phyloP scores from a whole-genome alignment of 35 echinoderm and acorn worm species.

The Hemicentrotus pulcherrimus region DNA sequence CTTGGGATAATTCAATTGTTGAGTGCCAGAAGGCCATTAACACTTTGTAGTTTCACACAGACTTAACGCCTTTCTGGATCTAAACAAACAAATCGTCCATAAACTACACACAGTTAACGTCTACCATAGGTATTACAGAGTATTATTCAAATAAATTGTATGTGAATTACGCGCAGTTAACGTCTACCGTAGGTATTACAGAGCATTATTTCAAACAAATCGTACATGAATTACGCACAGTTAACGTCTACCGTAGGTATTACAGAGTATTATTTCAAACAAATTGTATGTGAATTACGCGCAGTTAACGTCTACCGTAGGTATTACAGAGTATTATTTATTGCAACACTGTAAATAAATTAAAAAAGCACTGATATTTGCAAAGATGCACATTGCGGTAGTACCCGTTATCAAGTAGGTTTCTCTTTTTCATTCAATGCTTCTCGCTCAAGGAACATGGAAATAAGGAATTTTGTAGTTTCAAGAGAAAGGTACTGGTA shows the following conservation, averaged over 20 bases:
- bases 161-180: neutral
- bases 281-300: neutral
- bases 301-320: neutral
- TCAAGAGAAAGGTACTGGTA: neutral
- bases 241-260: neutral
- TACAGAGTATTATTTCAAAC: neutral
- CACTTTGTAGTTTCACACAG: too few relatives aligned
- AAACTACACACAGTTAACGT: neutral
- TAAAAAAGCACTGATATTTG: neutral
- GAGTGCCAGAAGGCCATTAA: too few relatives aligned
- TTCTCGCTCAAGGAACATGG: neutral
- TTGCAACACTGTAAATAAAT: slow-evolving; percentile 3
- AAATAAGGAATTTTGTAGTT: neutral
- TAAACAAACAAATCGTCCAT: neutral
- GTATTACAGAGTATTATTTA: neutral
- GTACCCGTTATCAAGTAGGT: neutral
- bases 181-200: neutral
- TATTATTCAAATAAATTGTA: neutral
- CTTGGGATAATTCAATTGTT: neutral
- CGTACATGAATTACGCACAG: neutral
- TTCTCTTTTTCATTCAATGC: neutral
- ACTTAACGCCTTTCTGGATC: too few relatives aligned
- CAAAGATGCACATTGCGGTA: neutral
- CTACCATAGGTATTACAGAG: neutral
- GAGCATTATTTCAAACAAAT: too few relatives aligned